Evolutionary conservation across 35 echinoderm and acorn worm species (phyloP).

Genomic region (Lytechinus variegatus): DNA sequence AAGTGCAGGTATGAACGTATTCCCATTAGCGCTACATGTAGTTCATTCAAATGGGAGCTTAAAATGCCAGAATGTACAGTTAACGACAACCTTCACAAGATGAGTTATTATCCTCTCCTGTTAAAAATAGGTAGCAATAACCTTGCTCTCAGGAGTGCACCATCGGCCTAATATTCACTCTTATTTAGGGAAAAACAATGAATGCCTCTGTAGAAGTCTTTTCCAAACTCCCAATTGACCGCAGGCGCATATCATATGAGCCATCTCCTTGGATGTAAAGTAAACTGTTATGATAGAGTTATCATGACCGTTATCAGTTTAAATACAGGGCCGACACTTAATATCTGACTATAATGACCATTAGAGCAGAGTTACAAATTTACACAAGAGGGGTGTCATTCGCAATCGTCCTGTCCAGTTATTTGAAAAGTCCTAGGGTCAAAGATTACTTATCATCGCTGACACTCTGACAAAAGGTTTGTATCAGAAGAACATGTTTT

Average conservation of each 20-base stretch:
- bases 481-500: background rate
- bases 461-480: background rate
- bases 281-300: background rate
- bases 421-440: background rate
- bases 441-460: background rate
- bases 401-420: background rate
- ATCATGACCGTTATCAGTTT: background rate
- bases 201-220: background rate
- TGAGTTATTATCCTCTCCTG: background rate
- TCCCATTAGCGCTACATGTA: background rate
- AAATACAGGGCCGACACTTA: background rate
- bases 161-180: background rate
- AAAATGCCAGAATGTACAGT: background rate
- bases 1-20: background rate
- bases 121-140: background rate
- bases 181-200: background rate
- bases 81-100: background rate
- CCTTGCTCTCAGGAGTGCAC: background rate
- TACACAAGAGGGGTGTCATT: background rate
- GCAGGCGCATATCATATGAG: background rate
- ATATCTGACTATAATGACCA: constrained; percentile 30
- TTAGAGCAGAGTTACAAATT: constrained; percentile 4
- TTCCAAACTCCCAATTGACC: background rate
- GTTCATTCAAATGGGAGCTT: background rate
- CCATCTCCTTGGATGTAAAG: background rate